phyloP scores from a whole-genome alignment of 1,140 invertebrate species.

The Homarus americanus region DNA sequence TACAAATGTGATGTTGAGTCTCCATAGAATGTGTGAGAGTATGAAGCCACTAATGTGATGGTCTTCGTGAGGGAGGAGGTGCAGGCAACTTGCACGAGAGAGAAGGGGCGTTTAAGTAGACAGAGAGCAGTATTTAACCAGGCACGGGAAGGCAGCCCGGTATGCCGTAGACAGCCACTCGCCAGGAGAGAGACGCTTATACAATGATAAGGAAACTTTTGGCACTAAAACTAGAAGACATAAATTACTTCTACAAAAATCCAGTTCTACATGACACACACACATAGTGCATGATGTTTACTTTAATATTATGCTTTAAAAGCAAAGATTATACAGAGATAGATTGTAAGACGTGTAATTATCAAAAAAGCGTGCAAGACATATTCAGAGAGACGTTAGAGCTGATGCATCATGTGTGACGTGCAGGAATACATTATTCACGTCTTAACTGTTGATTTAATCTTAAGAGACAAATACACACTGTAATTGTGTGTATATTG shows the following conservation, averaged over 20 bases:
- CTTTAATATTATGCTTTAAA: conserved; percentile 29
- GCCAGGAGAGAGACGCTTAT: conserved; percentile 8
- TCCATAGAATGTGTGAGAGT: no score
- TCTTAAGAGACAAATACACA: not conserved
- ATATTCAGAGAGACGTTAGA: conserved; percentile 17
- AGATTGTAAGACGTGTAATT: conserved; percentile 24
- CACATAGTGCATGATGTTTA: conserved; percentile 36
- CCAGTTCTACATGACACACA: conserved; percentile 18
- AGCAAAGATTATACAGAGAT: conserved; percentile 22
- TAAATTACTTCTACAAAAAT: conserved; percentile 28
- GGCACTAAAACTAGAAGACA: conserved; percentile 28
- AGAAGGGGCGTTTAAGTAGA: not conserved
- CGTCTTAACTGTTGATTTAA: not conserved
- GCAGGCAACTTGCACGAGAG: no score
- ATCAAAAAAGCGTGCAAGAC: conserved; percentile 32
- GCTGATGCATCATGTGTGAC: conserved; percentile 18
- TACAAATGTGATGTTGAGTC: no score
- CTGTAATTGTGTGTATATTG: not conserved
- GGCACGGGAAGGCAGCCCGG: not conserved
- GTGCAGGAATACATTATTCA: conserved; percentile 5
- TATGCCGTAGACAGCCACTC: conserved; percentile 25
- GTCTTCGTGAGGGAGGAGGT: no score
- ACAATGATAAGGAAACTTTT: not conserved
- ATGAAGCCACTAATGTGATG: no score
- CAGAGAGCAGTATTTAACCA: not conserved